A percentile compares a stretch with the other conserved stretches of the same genome.
These are phyloP conservation scores for Netelia inedita DNA, from an alignment of 2,888 invertebrate species.

Conservation along the genomic window DNA sequence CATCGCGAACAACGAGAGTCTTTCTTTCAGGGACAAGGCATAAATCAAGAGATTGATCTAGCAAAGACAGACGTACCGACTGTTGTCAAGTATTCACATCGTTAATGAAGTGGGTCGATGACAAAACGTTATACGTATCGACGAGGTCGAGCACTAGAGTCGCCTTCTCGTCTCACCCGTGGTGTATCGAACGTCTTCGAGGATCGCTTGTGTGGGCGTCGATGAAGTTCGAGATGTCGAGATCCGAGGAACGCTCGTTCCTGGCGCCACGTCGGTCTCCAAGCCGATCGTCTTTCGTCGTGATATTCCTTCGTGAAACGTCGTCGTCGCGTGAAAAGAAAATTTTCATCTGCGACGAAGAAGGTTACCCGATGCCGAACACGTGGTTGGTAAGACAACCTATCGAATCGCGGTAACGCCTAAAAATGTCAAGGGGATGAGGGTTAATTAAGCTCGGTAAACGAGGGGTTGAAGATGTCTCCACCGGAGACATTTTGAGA, in stretches of 20 bases:
- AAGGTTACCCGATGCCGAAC: too few relatives aligned
- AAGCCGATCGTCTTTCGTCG: background rate
- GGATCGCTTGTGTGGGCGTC: conserved; percentile 53
- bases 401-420: too few relatives aligned
- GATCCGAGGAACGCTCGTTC: background rate
- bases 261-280: background rate
- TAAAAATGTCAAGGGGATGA: too few relatives aligned
- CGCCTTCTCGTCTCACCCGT: conserved; percentile 42
- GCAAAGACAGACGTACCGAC: conserved; percentile 54
- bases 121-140: conserved; percentile 55
- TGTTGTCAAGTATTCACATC: conserved; percentile 45
- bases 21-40: conserved; percentile 38
- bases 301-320: too few relatives aligned
- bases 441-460: too few relatives aligned
- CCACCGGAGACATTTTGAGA: too few relatives aligned
- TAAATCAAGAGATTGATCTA: conserved; percentile 69
- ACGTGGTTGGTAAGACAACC: too few relatives aligned
- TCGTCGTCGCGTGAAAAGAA: too few relatives aligned
- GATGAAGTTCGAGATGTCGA: conserved; percentile 30
- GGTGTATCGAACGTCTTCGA: conserved; percentile 19
- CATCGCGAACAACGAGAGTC: conserved; percentile 44
- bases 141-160: conserved; percentile 17
- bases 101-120: conserved; percentile 67
- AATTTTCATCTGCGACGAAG: too few relatives aligned
- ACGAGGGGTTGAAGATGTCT: too few relatives aligned